A percentile compares a stretch with the other conserved stretches of the same genome.
Conservation (phyloP, 2,113 vertebrate genomes). For the Apteryx mantelli region DNA sequence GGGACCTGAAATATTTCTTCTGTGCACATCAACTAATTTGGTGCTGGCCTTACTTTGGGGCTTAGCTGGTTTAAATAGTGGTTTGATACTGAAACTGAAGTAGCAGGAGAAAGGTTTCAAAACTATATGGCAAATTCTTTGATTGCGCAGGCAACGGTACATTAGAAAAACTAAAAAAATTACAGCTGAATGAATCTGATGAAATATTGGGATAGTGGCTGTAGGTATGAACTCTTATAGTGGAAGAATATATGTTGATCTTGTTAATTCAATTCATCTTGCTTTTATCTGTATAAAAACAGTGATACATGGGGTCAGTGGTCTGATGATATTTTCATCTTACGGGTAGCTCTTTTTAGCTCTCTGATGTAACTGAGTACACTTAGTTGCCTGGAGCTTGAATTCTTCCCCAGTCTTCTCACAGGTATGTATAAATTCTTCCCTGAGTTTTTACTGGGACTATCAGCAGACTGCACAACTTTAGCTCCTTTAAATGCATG, state of each 20-base stretch:
- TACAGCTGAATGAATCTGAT: background rate
- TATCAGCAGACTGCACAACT: background rate
- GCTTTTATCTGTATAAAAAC: background rate
- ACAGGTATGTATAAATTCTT: background rate
- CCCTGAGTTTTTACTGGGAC: background rate
- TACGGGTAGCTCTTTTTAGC: background rate
- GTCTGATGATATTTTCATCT: background rate
- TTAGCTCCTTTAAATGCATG: background rate
- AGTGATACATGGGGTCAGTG: background rate
- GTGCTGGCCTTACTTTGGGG: background rate
- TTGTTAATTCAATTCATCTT: background rate
- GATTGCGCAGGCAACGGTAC: background rate
- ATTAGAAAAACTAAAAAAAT: background rate
- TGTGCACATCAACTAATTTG: background rate
- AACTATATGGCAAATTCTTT: background rate
- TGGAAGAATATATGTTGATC: background rate
- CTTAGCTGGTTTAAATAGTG: background rate
- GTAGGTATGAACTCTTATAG: background rate
- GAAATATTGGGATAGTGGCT: background rate
- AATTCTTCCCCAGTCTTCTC: background rate
- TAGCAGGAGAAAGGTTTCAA: background rate
- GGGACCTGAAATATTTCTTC: background rate
- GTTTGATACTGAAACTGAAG: background rate
- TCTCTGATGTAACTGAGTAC: background rate
- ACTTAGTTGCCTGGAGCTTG: background rate